phyloP scores from a whole-genome alignment of 1,140 invertebrate species.

The Stegodyphus mimosarum region DNA sequence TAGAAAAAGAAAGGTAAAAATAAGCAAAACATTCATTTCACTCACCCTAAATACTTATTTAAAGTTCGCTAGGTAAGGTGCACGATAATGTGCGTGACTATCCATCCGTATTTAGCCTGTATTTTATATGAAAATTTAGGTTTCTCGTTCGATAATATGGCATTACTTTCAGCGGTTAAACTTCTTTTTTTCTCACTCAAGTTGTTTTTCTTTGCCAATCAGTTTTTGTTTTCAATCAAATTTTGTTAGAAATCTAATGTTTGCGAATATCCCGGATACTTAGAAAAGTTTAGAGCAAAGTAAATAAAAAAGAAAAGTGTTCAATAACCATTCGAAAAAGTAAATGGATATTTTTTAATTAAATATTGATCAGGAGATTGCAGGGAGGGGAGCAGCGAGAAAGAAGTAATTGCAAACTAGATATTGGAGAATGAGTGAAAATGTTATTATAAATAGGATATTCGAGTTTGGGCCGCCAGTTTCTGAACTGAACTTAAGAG shows the following conservation, averaged over 20 bases:
- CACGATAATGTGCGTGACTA: slow-evolving; percentile 27
- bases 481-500: too few species aligned
- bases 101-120: slow-evolving; percentile 4
- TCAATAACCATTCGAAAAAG: neutral
- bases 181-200: neutral
- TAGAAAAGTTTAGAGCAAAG: neutral
- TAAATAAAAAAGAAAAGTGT: neutral
- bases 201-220: neutral
- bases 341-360: neutral
- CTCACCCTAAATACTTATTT: slow-evolving; percentile 26
- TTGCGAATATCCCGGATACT: neutral
- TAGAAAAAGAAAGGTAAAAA: neutral
- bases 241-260: neutral
- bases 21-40: neutral
- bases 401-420: too few species aligned
- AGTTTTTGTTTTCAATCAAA: neutral
- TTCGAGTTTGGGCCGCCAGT: too few species aligned
- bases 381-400: too few species aligned
- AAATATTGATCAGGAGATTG: neutral
- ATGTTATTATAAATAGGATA: too few species aligned
- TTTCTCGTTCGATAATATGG: neutral
- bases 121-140: neutral
- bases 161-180: slow-evolving; percentile 7
- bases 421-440: too few species aligned
- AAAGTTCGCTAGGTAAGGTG: neutral